Conservation (phyloP, 1,140 invertebrate species). For the Streblospio benedicti region DNA sequence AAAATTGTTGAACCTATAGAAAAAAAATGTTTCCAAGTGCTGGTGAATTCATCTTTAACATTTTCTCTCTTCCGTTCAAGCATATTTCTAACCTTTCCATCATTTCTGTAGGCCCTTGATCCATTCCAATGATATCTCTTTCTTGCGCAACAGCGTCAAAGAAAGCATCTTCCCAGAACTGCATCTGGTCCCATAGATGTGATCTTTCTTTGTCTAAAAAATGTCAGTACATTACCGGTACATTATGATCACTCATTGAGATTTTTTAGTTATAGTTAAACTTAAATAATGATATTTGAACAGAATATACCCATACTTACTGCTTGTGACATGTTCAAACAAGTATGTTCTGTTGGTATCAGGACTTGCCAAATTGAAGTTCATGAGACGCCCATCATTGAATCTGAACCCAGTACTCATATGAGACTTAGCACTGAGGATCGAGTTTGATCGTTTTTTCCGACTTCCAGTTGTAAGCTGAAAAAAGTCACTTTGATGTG, state of each 20-base stretch:
- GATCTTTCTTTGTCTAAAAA: conserved; percentile 62
- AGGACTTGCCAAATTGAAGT: conserved; percentile 58
- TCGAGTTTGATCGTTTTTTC: conserved; percentile 30
- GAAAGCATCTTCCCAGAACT: conserved; percentile 99
- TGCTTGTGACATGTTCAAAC: conserved; percentile 66
- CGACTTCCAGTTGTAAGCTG: background rate
- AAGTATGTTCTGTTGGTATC: conserved; percentile 80
- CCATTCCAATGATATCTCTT: conserved; percentile 98
- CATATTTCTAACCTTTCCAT: conserved; percentile 77
- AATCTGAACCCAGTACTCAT: conserved; percentile 79
- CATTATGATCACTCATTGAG: background rate
- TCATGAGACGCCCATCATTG: conserved; percentile 76
- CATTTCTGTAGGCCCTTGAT: conserved; percentile 97
- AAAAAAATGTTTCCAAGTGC: background rate
- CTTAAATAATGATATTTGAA: too few relatives aligned
- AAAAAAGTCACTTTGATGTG: too few relatives aligned
- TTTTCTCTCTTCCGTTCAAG: too few relatives aligned
- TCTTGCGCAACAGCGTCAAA: conserved; percentile 98
- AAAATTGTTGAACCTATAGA: background rate
- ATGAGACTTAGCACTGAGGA: conserved; percentile 80
- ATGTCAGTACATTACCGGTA: background rate
- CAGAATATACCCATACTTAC: background rate
- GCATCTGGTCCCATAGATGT: conserved; percentile 97
- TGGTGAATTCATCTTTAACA: too few relatives aligned
- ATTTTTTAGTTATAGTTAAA: too few relatives aligned